Evolutionary conservation across 2,797 vertebrate species (phyloP).

Genomic region (Chloroceryle inda): DNA sequence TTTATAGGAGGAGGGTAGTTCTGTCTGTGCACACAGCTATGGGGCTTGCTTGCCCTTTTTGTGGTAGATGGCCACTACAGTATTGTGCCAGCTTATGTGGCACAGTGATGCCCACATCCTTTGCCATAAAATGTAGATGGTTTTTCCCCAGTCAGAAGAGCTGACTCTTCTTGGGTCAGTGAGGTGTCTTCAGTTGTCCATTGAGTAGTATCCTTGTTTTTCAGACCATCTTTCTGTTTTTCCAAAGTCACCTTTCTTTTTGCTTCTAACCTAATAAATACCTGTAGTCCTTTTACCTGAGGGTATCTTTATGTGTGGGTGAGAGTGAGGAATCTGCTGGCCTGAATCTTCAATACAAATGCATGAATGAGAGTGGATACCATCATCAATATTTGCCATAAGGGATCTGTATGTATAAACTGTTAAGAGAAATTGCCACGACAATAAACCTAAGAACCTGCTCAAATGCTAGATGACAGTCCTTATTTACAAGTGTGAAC

Average conservation of each 20-base stretch:
- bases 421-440: background rate
- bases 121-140: background rate
- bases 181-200: background rate
- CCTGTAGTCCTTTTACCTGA: background rate
- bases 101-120: background rate
- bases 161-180: background rate
- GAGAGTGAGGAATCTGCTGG: background rate
- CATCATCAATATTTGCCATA: background rate
- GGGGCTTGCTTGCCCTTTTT: background rate
- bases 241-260: background rate
- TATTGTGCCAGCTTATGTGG: background rate
- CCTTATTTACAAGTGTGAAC: constrained; percentile 27
- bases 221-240: background rate
- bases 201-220: background rate
- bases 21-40: background rate
- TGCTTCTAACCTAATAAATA: background rate
- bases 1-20: background rate
- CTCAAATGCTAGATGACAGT: constrained; percentile 27
- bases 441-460: constrained; percentile 17
- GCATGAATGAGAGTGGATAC: background rate
- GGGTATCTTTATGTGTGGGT: background rate
- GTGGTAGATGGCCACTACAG: background rate
- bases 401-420: background rate
- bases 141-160: background rate
- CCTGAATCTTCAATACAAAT: background rate